A percentile compares a stretch with the other conserved stretches of the same genome.
Evolutionary conservation across 1,140 invertebrate genomes (phyloP).

Genomic region (Oscheius sp.): DNA sequence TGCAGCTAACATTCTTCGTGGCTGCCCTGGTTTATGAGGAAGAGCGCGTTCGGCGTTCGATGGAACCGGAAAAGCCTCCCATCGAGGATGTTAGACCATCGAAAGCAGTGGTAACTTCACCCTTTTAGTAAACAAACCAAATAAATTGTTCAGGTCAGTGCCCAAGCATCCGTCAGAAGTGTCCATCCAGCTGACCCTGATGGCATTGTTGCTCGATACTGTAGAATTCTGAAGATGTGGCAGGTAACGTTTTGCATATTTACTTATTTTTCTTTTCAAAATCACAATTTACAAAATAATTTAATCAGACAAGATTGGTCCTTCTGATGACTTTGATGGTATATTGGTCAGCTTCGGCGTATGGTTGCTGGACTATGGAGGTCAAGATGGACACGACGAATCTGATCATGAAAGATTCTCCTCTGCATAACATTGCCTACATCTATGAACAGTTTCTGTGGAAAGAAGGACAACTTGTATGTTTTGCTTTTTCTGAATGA

Average conservation of each 20-base stretch:
- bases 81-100: not conserved
- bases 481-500: not conserved
- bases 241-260: slow-evolving; percentile 9
- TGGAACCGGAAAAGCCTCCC: slow-evolving; percentile 10
- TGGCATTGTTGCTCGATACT: slow-evolving; percentile 36
- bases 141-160: not conserved
- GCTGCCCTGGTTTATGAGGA: slow-evolving; percentile 41
- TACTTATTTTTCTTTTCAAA: not conserved
- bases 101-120: not conserved
- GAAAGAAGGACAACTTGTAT: slow-evolving; percentile 38
- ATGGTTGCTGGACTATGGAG: slow-evolving; percentile 41
- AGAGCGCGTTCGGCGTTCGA: slow-evolving; percentile 11
- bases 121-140: not conserved
- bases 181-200: slow-evolving; percentile 25
- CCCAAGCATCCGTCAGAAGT: not conserved
- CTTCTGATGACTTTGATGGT: slow-evolving; percentile 22
- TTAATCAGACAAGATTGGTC: slow-evolving; percentile 22
- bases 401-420: slow-evolving; percentile 42
- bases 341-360: slow-evolving; percentile 38
- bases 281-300: not conserved
- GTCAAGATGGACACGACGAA: slow-evolving; percentile 44
- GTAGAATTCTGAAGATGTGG: slow-evolving; percentile 35
- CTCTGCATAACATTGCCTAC: slow-evolving; percentile 36
- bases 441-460: slow-evolving; percentile 41
- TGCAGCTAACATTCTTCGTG: slow-evolving; percentile 41